These are phyloP conservation scores for Meloe dianella DNA, from an alignment of 2,888 invertebrate species.

Conservation along the genomic window DNA sequence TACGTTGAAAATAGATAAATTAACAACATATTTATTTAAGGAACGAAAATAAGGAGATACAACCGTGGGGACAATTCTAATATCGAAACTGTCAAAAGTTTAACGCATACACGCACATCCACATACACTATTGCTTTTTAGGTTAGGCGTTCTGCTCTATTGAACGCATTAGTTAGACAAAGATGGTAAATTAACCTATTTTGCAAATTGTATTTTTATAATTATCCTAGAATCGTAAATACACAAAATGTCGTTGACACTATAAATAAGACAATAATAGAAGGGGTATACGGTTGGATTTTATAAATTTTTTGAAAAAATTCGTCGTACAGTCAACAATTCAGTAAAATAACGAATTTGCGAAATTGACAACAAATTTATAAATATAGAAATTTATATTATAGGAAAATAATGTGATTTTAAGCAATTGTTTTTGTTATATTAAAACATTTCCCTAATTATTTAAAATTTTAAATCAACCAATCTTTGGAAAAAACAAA, in stretches of 20 bases:
- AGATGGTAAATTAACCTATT: conserved; percentile 5
- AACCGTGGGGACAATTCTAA: neutral
- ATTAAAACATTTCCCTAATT: neutral
- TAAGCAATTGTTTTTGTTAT: too few relatives aligned
- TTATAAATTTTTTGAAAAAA: too few relatives aligned
- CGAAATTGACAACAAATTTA: too few relatives aligned
- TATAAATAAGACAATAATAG: neutral
- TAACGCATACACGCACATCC: neutral
- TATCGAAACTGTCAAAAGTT: neutral
- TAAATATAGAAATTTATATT: too few relatives aligned
- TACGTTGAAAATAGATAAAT: neutral
- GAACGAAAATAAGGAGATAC: too few relatives aligned
- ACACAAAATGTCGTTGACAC: neutral
- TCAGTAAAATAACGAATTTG: too few relatives aligned
- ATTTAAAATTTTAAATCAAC: neutral
- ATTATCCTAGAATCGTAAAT: neutral
- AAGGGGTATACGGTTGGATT: too few relatives aligned
- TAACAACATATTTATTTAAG: neutral
- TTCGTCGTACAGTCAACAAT: too few relatives aligned
- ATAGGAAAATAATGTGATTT: too few relatives aligned
- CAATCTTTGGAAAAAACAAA: neutral
- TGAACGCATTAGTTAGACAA: neutral
- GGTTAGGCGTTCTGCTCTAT: neutral
- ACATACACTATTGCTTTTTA: neutral
- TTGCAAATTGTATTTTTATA: neutral